Conservation (phyloP, 2,113 vertebrate species). For the Tragelaphus strepsiceros region DNA sequence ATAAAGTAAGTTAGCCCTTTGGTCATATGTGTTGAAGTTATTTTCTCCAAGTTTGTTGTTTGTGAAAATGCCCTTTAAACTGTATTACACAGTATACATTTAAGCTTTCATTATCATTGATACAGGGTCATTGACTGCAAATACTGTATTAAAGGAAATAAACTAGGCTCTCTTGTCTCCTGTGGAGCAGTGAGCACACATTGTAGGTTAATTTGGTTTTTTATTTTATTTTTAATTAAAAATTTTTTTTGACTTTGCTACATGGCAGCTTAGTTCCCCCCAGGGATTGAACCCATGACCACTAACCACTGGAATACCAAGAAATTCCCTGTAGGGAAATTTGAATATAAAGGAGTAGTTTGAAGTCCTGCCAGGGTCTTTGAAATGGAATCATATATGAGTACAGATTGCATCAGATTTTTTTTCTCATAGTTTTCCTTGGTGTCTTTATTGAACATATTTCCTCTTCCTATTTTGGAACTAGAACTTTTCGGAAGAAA, state of each 20-base stretch:
- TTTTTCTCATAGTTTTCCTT: not conserved
- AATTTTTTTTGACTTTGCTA: not conserved
- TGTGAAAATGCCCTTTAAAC: constrained; percentile 33
- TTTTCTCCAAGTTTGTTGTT: not conserved
- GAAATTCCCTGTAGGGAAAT: not conserved
- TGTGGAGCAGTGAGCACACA: not conserved
- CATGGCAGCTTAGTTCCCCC: not conserved
- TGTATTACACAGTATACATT: not conserved
- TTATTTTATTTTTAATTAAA: not conserved
- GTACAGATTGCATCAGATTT: constrained; percentile 12
- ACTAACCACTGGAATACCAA: not conserved
- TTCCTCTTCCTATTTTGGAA: not conserved
- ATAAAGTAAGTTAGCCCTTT: constrained; percentile 23
- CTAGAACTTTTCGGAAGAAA: constrained; percentile 24
- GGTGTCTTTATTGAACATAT: not conserved
- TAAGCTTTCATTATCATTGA: constrained; percentile 6
- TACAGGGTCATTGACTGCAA: not conserved
- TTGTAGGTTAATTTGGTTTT: not conserved
- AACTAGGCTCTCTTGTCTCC: not conserved
- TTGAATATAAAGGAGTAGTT: constrained; percentile 41
- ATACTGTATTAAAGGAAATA: constrained; percentile 31
- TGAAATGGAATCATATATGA: constrained; percentile 39
- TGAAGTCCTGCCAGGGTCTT: constrained; percentile 27
- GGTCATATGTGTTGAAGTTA: not conserved
- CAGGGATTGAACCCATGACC: not conserved